A percentile compares a stretch with the other conserved stretches of the same genome.
Conservation (phyloP, 2,888 invertebrate species). For the Lagria hirta region DNA sequence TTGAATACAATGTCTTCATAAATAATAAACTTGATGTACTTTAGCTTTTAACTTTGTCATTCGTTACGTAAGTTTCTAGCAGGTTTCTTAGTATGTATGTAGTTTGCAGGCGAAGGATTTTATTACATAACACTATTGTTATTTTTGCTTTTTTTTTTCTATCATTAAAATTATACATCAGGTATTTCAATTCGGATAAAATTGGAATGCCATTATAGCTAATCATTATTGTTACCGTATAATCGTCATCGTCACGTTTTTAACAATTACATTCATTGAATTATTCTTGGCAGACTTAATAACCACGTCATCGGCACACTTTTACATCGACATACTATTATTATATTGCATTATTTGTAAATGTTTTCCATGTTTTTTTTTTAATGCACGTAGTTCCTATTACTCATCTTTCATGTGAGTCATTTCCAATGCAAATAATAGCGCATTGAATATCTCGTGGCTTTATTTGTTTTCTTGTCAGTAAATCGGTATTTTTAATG, state of each 20-base stretch:
- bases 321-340: slow-evolving; percentile 5
- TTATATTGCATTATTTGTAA: slow-evolving; percentile 8
- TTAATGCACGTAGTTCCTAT: slow-evolving; percentile 25
- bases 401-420: slow-evolving; percentile 12
- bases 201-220: too few species aligned
- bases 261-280: too few species aligned
- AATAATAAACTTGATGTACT: slow-evolving; percentile 15
- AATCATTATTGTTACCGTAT: too few species aligned
- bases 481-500: slow-evolving; percentile 8
- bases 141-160: slow-evolving; percentile 3
- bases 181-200: too few species aligned
- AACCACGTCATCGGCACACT: slow-evolving; percentile 3
- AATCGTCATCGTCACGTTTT: slow-evolving; percentile 12
- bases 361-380: slow-evolving; percentile 4
- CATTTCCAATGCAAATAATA: slow-evolving; percentile 21
- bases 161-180: too few species aligned
- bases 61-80: slow-evolving; percentile 13
- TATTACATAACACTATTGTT: slow-evolving; percentile 4
- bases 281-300: too few species aligned
- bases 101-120: slow-evolving; percentile 9
- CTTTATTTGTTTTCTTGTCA: slow-evolving; percentile 8
- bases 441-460: slow-evolving; percentile 11
- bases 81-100: slow-evolving; percentile 5
- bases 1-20: slow-evolving; percentile 5
- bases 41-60: slow-evolving; percentile 8